Conservation (phyloP, 2,888 invertebrate genomes). For the Mimas tiliae region DNA sequence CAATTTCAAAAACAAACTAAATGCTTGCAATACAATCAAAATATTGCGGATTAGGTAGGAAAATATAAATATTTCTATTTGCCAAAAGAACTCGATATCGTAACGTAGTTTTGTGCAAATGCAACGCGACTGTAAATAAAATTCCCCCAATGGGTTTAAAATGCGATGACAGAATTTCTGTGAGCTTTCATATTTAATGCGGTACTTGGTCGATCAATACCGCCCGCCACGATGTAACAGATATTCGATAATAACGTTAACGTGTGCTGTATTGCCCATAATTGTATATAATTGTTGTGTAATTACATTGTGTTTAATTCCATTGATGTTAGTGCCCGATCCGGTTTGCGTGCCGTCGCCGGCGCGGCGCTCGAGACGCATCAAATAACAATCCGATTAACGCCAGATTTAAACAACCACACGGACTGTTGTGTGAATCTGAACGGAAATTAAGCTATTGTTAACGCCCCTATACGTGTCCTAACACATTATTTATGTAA, state of each 20-base stretch:
- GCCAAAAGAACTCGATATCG: neutral
- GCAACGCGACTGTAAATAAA: constrained; percentile 12
- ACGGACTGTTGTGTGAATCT: constrained; percentile 4
- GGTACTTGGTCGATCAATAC: neutral
- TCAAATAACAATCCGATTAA: constrained; percentile 67
- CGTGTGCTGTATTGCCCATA: neutral
- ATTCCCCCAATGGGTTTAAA: constrained; percentile 12
- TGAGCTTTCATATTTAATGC: constrained; percentile 13
- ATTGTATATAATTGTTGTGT: constrained; percentile 42
- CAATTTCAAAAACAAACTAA: neutral
- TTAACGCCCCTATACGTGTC: neutral
- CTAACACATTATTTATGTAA: neutral
- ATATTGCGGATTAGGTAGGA: neutral
- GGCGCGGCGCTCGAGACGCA: constrained; percentile 37
- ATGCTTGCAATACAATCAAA: too few relatives aligned
- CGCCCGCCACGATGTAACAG: neutral
- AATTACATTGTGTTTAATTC: constrained; percentile 72
- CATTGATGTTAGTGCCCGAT: constrained; percentile 61
- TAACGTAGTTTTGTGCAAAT: constrained; percentile 7
- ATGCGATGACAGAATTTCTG: constrained; percentile 7
- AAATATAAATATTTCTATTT: constrained; percentile 12
- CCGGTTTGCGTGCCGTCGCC: constrained; percentile 41
- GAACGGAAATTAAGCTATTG: constrained; percentile 22
- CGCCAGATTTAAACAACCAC: constrained; percentile 20
- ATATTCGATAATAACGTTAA: neutral